Evolutionary conservation across 2,797 vertebrate species (phyloP).

Genomic region (Notolabrus celidotus): DNA sequence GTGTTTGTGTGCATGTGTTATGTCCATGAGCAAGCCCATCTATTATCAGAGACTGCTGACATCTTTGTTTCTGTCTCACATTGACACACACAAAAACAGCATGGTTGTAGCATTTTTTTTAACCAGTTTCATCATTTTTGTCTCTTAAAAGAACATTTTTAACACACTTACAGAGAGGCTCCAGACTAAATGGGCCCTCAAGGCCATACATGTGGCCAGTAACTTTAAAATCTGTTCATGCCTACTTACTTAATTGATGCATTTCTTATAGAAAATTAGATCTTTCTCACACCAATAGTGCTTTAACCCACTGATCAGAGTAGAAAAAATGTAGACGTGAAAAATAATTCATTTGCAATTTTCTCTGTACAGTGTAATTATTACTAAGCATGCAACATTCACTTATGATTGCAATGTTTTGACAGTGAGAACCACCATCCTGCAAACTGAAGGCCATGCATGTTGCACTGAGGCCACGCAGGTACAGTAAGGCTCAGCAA

Average conservation of each 20-base stretch:
- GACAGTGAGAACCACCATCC: constrained; percentile 60
- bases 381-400: background rate
- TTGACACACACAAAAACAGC: constrained; percentile 24
- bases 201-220: constrained; percentile 4
- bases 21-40: constrained; percentile 27
- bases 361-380: background rate
- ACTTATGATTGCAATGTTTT: constrained; percentile 29
- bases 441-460: constrained; percentile 70
- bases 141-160: constrained; percentile 34
- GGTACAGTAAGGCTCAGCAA: constrained; percentile 74
- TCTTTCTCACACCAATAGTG: background rate
- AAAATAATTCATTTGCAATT: background rate
- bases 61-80: constrained; percentile 42
- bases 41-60: constrained; percentile 17
- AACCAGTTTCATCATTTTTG: constrained; percentile 24
- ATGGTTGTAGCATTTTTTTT: constrained; percentile 13
- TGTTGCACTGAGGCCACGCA: constrained; percentile 75
- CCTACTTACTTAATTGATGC: constrained; percentile 9
- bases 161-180: constrained; percentile 31
- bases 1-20: constrained; percentile 18
- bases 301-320: background rate
- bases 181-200: too few species aligned
- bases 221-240: constrained; percentile 29
- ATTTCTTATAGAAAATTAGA: constrained; percentile 28
- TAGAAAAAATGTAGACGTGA: constrained; percentile 8